Evolutionary conservation across 2,888 invertebrate genomes (phyloP), one percentile per base, ranked within the genome.

Genomic region (Lepidocyrtinus sp.): DNA sequence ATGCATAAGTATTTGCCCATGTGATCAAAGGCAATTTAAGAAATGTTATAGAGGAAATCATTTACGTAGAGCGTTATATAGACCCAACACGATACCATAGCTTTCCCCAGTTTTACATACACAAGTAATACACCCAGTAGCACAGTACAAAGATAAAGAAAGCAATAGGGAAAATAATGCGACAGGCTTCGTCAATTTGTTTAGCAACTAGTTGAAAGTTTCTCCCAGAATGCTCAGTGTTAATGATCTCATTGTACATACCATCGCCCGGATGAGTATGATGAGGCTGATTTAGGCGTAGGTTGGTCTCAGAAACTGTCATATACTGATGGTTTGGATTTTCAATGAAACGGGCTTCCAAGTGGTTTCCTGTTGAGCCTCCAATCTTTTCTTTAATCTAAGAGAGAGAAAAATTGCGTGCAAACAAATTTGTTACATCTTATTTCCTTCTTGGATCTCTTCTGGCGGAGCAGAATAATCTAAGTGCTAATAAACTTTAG

Each of bases 61-160:
- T 36, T 36, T 5, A 36, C 36, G 5, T 5, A 36, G n/a, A n/a
- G n/a, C n/a, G n/a, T n/a, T n/a, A n/a, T n/a, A n/a, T n/a, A n/a
- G n/a, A n/a, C n/a, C n/a, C n/a, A n/a, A n/a, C n/a, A n/a, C n/a
- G n/a, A n/a, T n/a, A n/a, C n/a, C n/a, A n/a, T n/a, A n/a, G n/a
- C n/a, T n/a, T n/a, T n/a, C 12, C 12, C 36, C 36, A 7, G n/a
- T 65, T n/a, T 69, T 81, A 81, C 71, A 55, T 67, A 17, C 62
- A 81, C 64, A 83, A 65, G 36, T 90, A 90, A 83, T 89, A 90
- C n/a, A 88, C 87, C 89, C 90, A 90, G 85, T 90, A 90, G 77
- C 88, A 85, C 36, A 89, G 79, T 83, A 90, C 89, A 87, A 90
- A 90, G 45, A 89, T 71, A 61, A 88, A 87, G 83, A 90, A 90